These are phyloP conservation scores for Netelia virgata DNA, from an alignment of 2,888 invertebrate genomes.

Conservation along the genomic window DNA sequence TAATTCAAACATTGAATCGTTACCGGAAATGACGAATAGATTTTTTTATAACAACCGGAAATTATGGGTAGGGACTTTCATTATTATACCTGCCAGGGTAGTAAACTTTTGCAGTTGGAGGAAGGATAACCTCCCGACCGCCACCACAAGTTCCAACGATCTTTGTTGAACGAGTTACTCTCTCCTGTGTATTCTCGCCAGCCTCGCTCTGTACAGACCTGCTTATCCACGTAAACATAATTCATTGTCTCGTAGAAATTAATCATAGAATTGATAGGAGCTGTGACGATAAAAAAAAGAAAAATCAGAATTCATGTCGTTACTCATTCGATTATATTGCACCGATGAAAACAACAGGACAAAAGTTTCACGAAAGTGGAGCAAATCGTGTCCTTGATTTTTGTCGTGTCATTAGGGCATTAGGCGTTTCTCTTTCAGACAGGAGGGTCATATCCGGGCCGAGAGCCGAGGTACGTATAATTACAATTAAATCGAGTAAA, in stretches of 20 bases:
- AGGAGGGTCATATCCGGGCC: conserved; percentile 70
- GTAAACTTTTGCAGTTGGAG: conserved; percentile 88
- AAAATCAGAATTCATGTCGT: neutral
- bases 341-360: conserved; percentile 39
- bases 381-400: conserved; percentile 77
- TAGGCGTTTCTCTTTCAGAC: conserved; percentile 62
- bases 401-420: conserved; percentile 80
- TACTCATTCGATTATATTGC: neutral
- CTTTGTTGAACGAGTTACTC: conserved; percentile 85
- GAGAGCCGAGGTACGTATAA: conserved; percentile 75
- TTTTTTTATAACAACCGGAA: conserved; percentile 13
- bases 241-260: neutral
- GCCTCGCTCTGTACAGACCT: conserved; percentile 92
- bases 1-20: conserved; percentile 1
- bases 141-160: conserved; percentile 96
- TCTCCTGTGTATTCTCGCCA: conserved; percentile 91
- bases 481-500: conserved; percentile 77
- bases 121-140: conserved; percentile 91
- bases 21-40: neutral
- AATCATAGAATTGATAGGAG: too few species aligned
- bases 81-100: conserved; percentile 89
- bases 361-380: conserved; percentile 71
- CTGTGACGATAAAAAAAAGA: too few species aligned
- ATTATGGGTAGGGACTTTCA: neutral
- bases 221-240: neutral